Conservation (phyloP, 2,797 vertebrate species). For the Atherinosoma microstoma region DNA sequence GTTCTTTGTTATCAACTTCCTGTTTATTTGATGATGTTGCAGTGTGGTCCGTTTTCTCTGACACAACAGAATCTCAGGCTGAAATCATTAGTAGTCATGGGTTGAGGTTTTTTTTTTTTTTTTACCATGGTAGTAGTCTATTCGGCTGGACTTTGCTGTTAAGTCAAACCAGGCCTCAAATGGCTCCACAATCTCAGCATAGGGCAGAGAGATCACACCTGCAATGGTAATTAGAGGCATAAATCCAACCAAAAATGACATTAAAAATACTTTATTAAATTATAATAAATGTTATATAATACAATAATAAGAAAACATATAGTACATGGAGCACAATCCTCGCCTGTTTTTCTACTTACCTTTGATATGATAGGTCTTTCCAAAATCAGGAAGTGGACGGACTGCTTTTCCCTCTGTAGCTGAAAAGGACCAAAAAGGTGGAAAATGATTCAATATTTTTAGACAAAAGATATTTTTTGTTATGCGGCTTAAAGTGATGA, state of each 20-base stretch:
- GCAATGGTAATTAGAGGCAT: constrained; percentile 14
- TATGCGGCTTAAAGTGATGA: too few relatives aligned
- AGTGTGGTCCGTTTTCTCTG: constrained; percentile 36
- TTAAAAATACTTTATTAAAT: not conserved
- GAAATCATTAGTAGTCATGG: constrained; percentile 26
- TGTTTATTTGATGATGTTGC: constrained; percentile 22
- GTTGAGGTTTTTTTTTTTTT: not conserved
- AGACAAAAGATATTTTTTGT: not conserved
- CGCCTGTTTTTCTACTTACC: constrained; percentile 41
- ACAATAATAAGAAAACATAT: too few relatives aligned
- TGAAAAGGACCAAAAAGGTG: constrained; percentile 25
- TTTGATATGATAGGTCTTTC: constrained; percentile 75
- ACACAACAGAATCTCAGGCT: constrained; percentile 60
- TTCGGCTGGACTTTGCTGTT: constrained; percentile 78
- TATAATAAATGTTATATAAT: too few relatives aligned
- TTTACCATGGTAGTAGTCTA: constrained; percentile 84
- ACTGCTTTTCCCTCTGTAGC: constrained; percentile 67
- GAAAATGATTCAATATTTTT: not conserved
- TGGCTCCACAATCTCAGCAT: constrained; percentile 88
- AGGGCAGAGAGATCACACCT: constrained; percentile 87
- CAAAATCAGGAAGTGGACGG: constrained; percentile 71
- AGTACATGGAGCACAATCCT: not conserved
- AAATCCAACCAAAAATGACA: not conserved
- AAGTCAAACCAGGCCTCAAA: constrained; percentile 89
- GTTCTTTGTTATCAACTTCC: constrained; percentile 50